These are phyloP conservation scores for Tachysurus vachellii DNA, from an alignment of 2,113 vertebrate species.

Conservation along the genomic window DNA sequence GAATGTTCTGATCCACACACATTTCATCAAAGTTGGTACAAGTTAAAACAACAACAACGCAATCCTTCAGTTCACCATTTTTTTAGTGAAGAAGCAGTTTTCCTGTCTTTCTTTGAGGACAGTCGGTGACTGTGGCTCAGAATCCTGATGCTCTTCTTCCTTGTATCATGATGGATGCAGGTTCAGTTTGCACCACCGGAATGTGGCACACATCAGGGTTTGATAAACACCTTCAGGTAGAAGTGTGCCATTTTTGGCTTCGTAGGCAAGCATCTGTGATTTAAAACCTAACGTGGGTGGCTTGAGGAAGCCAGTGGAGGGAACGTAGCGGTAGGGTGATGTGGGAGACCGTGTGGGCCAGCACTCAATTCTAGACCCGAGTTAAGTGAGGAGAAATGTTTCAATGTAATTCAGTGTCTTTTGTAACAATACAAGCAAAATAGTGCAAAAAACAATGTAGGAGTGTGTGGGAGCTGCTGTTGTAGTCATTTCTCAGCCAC, in stretches of 20 bases:
- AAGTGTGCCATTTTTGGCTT: neutral
- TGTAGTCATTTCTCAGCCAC: conserved; percentile 3
- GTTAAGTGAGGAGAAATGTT: conserved; percentile 1
- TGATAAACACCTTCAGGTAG: neutral
- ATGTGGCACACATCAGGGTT: neutral
- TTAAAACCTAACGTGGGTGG: neutral
- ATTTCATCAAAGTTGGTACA: neutral
- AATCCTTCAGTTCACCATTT: neutral
- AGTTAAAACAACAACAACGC: too few species aligned
- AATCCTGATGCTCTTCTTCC: neutral
- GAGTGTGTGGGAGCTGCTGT: neutral
- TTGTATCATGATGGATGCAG: neutral
- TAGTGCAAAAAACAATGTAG: neutral
- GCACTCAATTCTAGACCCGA: neutral
- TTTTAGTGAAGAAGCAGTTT: neutral
- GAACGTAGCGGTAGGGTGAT: neutral
- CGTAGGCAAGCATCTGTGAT: neutral
- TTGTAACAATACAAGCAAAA: neutral
- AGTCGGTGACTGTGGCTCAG: neutral
- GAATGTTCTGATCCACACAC: neutral
- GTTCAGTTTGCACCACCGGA: neutral
- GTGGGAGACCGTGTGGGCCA: conserved; percentile 3
- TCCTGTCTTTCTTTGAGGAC: neutral
- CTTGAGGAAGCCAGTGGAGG: neutral
- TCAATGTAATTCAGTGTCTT: neutral